Base-by-base conservation (phyloP, 1,140 invertebrate species). In the Holotrichia oblita region DNA sequence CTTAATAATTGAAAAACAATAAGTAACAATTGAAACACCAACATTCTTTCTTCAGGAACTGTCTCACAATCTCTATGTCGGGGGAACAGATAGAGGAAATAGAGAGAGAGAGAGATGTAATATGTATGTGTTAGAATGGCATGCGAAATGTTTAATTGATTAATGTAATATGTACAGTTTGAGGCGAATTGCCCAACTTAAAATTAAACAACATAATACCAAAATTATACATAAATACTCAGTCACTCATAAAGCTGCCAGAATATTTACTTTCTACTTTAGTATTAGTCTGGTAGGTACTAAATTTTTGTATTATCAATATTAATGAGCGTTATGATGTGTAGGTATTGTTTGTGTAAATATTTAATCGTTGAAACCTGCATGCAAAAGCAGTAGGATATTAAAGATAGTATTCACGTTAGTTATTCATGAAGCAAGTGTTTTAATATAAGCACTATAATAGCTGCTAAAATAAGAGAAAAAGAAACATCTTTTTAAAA, bases 11-110 rank as follows among this genome's bases (percentile, higher is more conserved):
- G 85, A 86, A 86, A 80, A 79, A 59, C 41, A 80, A 80, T n/a
- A n/a, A n/a, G n/a, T n/a, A 80, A 55, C 34, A 82, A 81, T 79
- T 79, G 85, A 86, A 86, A 87, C 86, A 87, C 86, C 87, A 87
- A 87, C 87, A 87, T 87, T 85, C 87, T 85, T 84, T 48, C 42
- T n/a, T 75, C 76, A 75, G 78, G 76, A 8, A 14, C 73, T n/a
- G 22, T 74, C 27, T 34, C 41, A 44, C 73, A 74, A 74, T 34
- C n/a, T 41, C 73, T 41, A 74, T 44, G 73, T 69, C 61, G 22
- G 61, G 22, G 61, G 61, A 69, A 27, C 61, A 69, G 61, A 34
- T 34, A 34, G 27, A 34, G 27, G 27, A 20, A 27, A 27, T 22
- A 69, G 61, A 69, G 10, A 64, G 24, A 20, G 61, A 24, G 17